Base-by-base conservation (phyloP, 2,113 vertebrate species). In the Gopherus evgoodei region DNA sequence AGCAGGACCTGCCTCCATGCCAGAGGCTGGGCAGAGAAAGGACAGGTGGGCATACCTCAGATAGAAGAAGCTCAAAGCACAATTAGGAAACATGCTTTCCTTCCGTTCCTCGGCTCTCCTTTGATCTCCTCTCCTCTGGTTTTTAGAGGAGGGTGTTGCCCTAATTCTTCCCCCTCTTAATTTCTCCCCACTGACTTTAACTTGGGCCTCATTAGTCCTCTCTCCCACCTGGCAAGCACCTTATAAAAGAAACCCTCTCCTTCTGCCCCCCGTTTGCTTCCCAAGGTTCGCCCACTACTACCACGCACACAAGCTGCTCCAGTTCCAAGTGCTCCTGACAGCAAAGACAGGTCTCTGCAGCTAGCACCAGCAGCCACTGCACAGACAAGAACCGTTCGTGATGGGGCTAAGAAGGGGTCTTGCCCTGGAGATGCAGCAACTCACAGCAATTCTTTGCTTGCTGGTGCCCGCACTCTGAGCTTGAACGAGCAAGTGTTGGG, bases 161-260 rank as follows among this genome's bases (percentile, higher is more conserved):
- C 90, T 72, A 86, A 81, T 91, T 91, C 85, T 52, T 86, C 76
- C 78, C 76, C 47, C 47, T 65, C 80, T 80, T 90, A 85, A 85
- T 90, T 80, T 65, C 75, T 90, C 83, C 89, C 75, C 50, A 56
- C 72, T 91, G 90, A 86, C 84, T 91, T 86, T 91, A 86, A 91
- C 81, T 91, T 72, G 84, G 90, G 49, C 65, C 84, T 91, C 90
- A 91, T 91, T 91, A 86, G 78, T 86, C 65, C 59, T 86, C 81
- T 91, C 76, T 86, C 50, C 72, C 75, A 79, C 49, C 76, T 86
- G 50, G 57, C 80, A 81, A 86, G 83, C 76, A 86, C 57, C 72
- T 52, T 49, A n/a, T 72, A n/a, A 44, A 56, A 84, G 16, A 52
- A 79, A 21, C 16, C 49, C 31, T n/a, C 56, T 42, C 31, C 13